Conservation (phyloP, 1,140 invertebrate genomes). For the Homarus americanus region DNA sequence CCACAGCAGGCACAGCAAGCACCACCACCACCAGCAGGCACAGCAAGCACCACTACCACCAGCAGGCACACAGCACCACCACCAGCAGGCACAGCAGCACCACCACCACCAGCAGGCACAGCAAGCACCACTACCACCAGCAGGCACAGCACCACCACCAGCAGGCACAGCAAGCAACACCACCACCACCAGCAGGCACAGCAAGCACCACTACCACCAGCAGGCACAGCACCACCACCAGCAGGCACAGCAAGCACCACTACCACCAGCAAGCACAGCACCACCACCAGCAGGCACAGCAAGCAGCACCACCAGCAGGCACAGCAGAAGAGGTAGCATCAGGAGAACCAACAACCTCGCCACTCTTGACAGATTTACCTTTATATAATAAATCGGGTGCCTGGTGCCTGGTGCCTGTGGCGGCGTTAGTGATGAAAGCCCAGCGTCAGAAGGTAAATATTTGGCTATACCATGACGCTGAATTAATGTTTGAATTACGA, state of each 20-base stretch:
- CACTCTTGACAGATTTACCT: background rate
- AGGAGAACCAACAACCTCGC: too few relatives aligned
- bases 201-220: background rate
- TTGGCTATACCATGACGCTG: background rate
- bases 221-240: background rate
- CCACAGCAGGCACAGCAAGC: too few relatives aligned
- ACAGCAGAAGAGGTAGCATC: too few relatives aligned
- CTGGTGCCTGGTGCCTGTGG: background rate
- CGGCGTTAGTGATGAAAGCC: background rate
- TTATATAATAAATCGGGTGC: background rate
- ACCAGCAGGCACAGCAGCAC: background rate
- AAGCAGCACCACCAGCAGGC: background rate
- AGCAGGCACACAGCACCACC: background rate
- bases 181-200: background rate
- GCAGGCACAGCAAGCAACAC: background rate
- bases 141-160: background rate
- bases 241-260: too few relatives aligned
- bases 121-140: background rate
- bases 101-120: background rate
- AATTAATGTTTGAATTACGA: constrained; percentile 5
- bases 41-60: too few relatives aligned
- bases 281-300: background rate
- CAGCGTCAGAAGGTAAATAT: background rate
- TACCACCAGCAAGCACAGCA: background rate
- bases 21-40: too few relatives aligned